Conservation (phyloP, 37 sponge, comb jelly and placozoan species). For the Diacarnus erythraeanus region DNA sequence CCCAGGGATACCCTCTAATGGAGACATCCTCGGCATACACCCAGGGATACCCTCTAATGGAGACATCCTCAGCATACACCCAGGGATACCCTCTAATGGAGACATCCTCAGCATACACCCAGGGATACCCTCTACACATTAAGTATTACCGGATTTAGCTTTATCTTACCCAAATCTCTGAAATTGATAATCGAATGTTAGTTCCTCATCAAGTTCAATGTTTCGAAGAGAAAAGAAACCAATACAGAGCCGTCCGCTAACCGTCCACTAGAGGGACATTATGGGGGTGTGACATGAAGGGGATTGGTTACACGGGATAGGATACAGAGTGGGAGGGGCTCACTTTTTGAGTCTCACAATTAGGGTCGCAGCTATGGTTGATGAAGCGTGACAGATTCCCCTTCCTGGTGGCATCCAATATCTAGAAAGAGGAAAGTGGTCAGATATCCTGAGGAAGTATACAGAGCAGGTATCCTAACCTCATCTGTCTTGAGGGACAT, state of each 20-base stretch:
- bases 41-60: no score
- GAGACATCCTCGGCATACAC: no score
- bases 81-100: no score
- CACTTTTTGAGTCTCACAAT: constrained; percentile 99
- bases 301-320: background rate
- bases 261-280: constrained; percentile 93
- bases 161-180: constrained; percentile 90
- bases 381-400: constrained; percentile 95
- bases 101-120: no score
- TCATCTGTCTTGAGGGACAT: constrained; percentile 95
- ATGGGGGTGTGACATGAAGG: background rate
- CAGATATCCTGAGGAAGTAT: constrained; percentile 1
- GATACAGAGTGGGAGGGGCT: no score
- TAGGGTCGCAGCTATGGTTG: constrained; percentile 99
- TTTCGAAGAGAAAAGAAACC: constrained; percentile 89
- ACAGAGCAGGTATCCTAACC: constrained; percentile 39
- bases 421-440: constrained; percentile 28
- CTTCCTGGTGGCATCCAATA: constrained; percentile 91
- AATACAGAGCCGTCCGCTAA: constrained; percentile 86
- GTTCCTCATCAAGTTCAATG: constrained; percentile 73
- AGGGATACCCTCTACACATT: no score
- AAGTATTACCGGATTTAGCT: background rate
- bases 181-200: constrained; percentile 98
- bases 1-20: no score
- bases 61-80: no score